Evolutionary conservation across 37 sponge, comb jelly and placozoan species (phyloP).

Genomic region (Aphrocallistes beatrix): DNA sequence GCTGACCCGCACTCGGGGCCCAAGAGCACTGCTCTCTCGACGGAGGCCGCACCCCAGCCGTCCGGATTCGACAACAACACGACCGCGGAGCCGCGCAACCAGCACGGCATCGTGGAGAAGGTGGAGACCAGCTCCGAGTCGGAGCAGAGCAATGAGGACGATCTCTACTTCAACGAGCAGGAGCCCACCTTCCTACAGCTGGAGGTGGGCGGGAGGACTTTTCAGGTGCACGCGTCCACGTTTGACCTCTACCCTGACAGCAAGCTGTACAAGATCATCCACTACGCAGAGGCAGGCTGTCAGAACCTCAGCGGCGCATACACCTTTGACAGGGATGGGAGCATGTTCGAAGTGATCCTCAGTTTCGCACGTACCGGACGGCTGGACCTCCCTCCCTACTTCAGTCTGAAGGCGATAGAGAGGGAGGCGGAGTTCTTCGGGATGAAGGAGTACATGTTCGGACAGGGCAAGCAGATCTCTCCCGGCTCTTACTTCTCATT

Average conservation of each 20-base stretch:
- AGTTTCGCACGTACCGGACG: conserved; percentile 19
- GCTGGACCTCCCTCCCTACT: conserved; percentile 15
- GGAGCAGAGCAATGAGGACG: background rate
- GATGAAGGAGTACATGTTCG: background rate
- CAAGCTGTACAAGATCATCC: conserved; percentile 1
- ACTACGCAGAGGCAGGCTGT: background rate
- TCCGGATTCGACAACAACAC: background rate
- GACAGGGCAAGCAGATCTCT: conserved; percentile 9
- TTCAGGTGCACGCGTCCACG: background rate
- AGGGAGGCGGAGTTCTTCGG: conserved; percentile 2
- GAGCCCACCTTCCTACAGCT: background rate
- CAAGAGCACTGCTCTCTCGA: background rate
- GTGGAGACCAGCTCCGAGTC: conserved; percentile 17
- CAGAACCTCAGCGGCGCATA: conserved; percentile 1
- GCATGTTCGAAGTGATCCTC: conserved; percentile 11
- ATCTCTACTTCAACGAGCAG: background rate
- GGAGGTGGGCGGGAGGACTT: background rate
- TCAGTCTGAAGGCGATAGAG: conserved; percentile 12
- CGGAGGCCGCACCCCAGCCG: background rate
- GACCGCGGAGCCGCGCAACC: background rate
- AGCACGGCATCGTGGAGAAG: conserved; percentile 14
- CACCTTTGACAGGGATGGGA: conserved; percentile 21
- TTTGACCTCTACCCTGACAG: background rate
- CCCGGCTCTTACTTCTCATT: background rate
- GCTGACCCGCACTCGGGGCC: background rate